Evolutionary conservation across 2,888 invertebrate genomes (phyloP), one percentile per base, ranked within the genome.

Genomic region (Tiliacea aurago): DNA sequence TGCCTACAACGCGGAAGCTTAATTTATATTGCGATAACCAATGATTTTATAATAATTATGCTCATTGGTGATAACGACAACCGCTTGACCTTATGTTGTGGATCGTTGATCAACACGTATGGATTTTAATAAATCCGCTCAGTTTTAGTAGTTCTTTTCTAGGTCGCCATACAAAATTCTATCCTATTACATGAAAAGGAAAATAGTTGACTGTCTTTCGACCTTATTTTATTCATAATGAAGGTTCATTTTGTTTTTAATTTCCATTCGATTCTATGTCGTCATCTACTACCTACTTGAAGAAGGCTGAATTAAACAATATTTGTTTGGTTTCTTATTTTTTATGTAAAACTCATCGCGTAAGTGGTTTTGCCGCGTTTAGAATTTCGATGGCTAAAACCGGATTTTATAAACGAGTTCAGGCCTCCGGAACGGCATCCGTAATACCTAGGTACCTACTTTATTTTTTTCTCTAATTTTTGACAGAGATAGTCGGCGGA

Each of bases 321-420:
- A 49, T 70, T 75, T 61, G 63, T 66, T 65, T 53, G 47, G 47
- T 62, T 41, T 65, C 51, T 70, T 58, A 45, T 15, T 68, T 75
- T 71, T 45, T 56, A 61, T 78, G 61, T 71, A 58, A 63, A 62
- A 43, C 18, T 43, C 15, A 63, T 56, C 43, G 59, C 20, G 75
- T 80, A 58, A 51, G 49, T 78, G 15, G 20, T 64, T 66, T 64
- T 33, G 33, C 47, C 51, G 55, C 45, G 45, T 47, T 55, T 51
- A 20, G 28, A 62, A 45, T 55, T 66, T 62, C 41, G 66, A 45
- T 63, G 41, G 15, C 45, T 64, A 28, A 75, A 80, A 78, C 59
- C 76, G 65, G 81, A 78, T 78, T 80, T 70, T 28, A 53, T 45
- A 53, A 76, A 78, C 61, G 33, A 66, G 74, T 66, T 67, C 23